Conservation (phyloP, 2,113 vertebrate species). For the Procavia capensis region DNA sequence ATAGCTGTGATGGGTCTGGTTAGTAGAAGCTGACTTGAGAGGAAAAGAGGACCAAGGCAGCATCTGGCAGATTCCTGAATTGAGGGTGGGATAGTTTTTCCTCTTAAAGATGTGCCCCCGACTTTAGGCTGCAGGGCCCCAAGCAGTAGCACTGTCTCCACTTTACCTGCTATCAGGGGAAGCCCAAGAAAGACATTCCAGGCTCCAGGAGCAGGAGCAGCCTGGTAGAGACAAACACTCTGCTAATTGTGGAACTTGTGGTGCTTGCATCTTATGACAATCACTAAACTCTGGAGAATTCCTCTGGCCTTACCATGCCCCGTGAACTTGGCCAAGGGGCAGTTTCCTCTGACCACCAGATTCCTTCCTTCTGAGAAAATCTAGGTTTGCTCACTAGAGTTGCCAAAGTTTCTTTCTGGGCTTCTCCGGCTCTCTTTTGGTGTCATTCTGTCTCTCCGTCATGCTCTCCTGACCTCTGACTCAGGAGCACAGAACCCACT, state of each 20-base stretch:
- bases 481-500: background rate
- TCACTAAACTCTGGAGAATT: background rate
- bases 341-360: background rate
- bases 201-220: background rate
- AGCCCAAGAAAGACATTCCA: background rate
- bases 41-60: background rate
- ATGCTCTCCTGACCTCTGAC: background rate
- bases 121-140: background rate
- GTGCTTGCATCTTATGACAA: background rate
- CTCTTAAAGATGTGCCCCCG: background rate
- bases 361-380: background rate
- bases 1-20: background rate
- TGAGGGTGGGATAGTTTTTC: background rate
- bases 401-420: background rate
- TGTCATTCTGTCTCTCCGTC: background rate
- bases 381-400: background rate
- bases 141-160: background rate
- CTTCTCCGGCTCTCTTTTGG: background rate
- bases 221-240: background rate
- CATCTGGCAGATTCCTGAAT: background rate
- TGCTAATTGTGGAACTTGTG: background rate
- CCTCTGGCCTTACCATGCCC: rapidly evolving
- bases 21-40: background rate
- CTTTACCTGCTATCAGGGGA: background rate
- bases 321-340: background rate